Percentiles rank a stretch among this genome's conserved stretches.
Conservation (phyloP, 2,888 invertebrate genomes). For the Acrobeloides nanus region DNA sequence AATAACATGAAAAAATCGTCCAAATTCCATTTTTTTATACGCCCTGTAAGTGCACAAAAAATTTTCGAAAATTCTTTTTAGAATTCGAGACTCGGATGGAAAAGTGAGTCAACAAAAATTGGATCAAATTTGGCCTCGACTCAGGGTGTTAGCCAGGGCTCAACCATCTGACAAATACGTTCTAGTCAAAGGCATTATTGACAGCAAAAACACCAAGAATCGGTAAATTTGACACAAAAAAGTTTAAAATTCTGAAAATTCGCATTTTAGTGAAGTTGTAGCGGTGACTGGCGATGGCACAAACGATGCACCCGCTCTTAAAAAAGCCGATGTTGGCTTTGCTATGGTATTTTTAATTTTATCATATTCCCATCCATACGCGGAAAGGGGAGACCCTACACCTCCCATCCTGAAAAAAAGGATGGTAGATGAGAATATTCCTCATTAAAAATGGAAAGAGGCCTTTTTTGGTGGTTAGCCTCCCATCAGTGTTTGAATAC, state of each 20-base stretch:
- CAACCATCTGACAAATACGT: conserved; percentile 97
- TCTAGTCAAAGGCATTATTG: conserved; percentile 74
- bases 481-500: no score
- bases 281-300: conserved; percentile 64
- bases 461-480: no score
- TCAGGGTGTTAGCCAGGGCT: conserved; percentile 90
- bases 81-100: conserved; percentile 54
- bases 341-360: conserved; percentile 55
- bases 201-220: conserved; percentile 38
- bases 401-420: background rate
- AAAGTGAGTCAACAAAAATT: conserved; percentile 35
- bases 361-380: background rate
- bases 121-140: conserved; percentile 79
- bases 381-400: no score
- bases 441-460: background rate
- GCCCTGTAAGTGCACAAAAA: no score
- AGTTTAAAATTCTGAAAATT: background rate
- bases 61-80: no score
- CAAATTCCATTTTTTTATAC: no score
- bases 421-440: background rate
- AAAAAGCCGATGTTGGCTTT: conserved; percentile 60
- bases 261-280: conserved; percentile 70
- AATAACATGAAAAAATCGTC: no score
- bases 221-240: conserved; percentile 17
- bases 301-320: conserved; percentile 59